Base-by-base conservation (phyloP, 2,797 vertebrate genomes). In the Otolemur crassicaudatus region DNA sequence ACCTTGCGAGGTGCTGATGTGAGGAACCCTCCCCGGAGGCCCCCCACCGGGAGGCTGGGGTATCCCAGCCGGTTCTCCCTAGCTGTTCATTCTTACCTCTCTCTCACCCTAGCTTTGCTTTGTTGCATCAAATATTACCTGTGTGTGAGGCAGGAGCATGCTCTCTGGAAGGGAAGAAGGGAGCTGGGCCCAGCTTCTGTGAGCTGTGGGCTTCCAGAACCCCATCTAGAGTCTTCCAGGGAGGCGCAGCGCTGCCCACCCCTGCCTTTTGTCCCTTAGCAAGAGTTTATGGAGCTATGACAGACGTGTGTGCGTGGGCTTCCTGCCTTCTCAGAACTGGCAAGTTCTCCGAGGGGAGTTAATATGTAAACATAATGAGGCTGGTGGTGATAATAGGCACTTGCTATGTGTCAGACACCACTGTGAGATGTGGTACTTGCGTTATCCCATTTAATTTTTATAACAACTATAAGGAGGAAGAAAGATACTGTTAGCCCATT, bases 21-120 rank as follows among this genome's bases (percentile, higher is more conserved):
- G 60, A 8, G 14, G 31, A 2, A 22, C 82, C 92, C 77, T 97
- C 91, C 81, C 87, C 46, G 17, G 84, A 61, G 95, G 58, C 70
- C 29, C 56, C 46, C 79, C 43, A 10, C 81, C 58, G 0, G 3
- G 87, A 93, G 72, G 11, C 93, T 70, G 84, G 70, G 67, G 13
- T 65, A 81, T 69, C 85, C 80, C 5, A 25, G 83, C 29, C 31
- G 0, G 49, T 63, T 82, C 46, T 3, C 1, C 79, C 82, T 72
- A 3, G 63, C 73, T 96, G 75, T 91, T 95, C 49, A 60, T 80
- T 77, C 70, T 73, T 25, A 58, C 13, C 88, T 81, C 72, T 22
- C 81, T 53, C 58, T 63, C 56, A 1, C 31, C 13, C 69, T 84
- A 17, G 12, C 53, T 92, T 46, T 67, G 91, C 84, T 91, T 93